Percentiles rank a stretch among this genome's conserved stretches.
These are phyloP conservation scores for Pelusios castaneus DNA, from an alignment of 2,113 vertebrate genomes.

Conservation along the genomic window DNA sequence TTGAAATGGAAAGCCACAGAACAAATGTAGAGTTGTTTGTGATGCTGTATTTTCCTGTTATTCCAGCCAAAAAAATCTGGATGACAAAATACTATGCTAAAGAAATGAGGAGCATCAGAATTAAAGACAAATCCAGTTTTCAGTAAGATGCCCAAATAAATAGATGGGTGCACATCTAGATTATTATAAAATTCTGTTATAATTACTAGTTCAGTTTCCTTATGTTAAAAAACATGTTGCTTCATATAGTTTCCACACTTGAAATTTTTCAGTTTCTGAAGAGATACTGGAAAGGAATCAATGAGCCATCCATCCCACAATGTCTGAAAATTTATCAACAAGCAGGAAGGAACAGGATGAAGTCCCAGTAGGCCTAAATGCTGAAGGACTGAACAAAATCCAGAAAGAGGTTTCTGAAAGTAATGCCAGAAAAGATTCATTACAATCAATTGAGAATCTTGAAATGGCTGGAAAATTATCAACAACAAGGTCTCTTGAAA, in stretches of 20 bases:
- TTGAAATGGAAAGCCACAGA: neutral
- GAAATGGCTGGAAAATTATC: neutral
- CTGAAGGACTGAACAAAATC: constrained; percentile 23
- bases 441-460: neutral
- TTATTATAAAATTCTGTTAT: neutral
- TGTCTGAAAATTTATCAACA: neutral
- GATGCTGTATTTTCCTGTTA: neutral
- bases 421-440: neutral
- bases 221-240: neutral
- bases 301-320: neutral
- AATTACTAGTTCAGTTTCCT: neutral
- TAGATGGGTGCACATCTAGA: neutral
- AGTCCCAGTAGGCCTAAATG: neutral
- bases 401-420: neutral
- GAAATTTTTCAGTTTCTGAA: constrained; percentile 41
- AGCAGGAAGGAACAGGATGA: constrained; percentile 16
- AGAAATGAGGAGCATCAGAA: neutral
- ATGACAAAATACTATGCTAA: neutral
- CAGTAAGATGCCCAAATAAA: neutral
- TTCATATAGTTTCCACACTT: neutral
- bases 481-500: neutral
- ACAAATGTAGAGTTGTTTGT: neutral
- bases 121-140: neutral
- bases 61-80: neutral
- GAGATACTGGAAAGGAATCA: neutral